Base-by-base conservation (phyloP, 2,113 vertebrate species). In the Phocoena phocoena region DNA sequence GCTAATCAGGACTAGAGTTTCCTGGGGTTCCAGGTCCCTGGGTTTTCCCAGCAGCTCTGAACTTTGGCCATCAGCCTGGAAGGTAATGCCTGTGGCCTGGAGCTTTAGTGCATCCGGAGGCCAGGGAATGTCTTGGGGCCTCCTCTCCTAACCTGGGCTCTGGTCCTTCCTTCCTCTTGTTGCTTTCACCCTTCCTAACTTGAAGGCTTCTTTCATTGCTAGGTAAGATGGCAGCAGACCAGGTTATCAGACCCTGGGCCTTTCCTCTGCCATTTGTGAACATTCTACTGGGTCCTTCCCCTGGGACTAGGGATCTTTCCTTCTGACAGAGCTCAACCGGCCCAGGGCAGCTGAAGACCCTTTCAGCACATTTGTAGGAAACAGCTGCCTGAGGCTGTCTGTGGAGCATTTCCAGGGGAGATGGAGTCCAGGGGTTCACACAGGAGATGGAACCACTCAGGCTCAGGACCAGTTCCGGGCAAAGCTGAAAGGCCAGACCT, bases 261-360 rank as follows among this genome's bases (percentile, higher is more conserved):
- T 87, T 68, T 79, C 63, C 79, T 87, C 36, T 90, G 38, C 26
- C 53, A 25, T 36, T 26, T 23, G 38, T 82, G 88, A 68, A 73
- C 4, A 20, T 87, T n/a, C 50, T 18, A 6, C 28, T n/a, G 21
- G 44, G 36, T 28, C 26, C 50, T 5, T 83, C 33, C 77, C 36
- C 25, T 3, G 31, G 38, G 44, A 17, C 74, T 25, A 36, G 68
- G 33, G 33, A 41, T 4, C 9, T 36, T 36, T 60, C 26, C 65
- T 80, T 86, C 62, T 58, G 15, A 31, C 3, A 6, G 33, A 80
- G 84, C 74, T 21, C 5, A 68, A 76, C n/a, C 79, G 68, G 63
- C 67, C 26, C 2, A 1, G 84, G 77, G 76, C 47, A 33, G 87
- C 55, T 65, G 68, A 38, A 6, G 55, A 44, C 55, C 88, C 70